Evolutionary conservation across 2,888 invertebrate species (phyloP).

Genomic region (Pammene fasciana): DNA sequence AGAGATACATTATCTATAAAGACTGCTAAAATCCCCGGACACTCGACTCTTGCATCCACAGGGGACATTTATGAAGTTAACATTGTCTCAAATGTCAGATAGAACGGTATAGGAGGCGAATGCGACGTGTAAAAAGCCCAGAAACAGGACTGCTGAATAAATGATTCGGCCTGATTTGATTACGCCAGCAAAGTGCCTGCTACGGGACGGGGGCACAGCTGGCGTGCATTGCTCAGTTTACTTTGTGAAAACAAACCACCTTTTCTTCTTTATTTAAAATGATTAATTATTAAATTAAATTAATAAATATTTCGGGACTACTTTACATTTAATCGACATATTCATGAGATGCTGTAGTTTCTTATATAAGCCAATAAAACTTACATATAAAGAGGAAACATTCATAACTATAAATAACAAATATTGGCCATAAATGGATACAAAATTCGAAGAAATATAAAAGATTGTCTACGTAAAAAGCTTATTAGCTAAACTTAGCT

Average conservation of each 20-base stretch:
- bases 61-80: slow-evolving; percentile 15
- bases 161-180: slow-evolving; percentile 40
- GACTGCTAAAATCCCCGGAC: slow-evolving; percentile 11
- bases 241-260: neutral
- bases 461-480: too few relatives aligned
- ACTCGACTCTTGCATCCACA: slow-evolving; percentile 3
- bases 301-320: too few relatives aligned
- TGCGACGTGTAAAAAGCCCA: slow-evolving; percentile 34
- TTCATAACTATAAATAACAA: too few relatives aligned
- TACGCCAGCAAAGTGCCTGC: slow-evolving; percentile 24
- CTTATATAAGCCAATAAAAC: too few relatives aligned
- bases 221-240: neutral
- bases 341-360: too few relatives aligned
- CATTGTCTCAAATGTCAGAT: slow-evolving; percentile 31
- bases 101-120: slow-evolving; percentile 17
- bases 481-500: too few relatives aligned
- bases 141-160: slow-evolving; percentile 36
- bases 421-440: too few relatives aligned
- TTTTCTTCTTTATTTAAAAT: neutral
- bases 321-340: too few relatives aligned
- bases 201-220: neutral
- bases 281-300: too few relatives aligned
- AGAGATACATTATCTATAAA: slow-evolving; percentile 3
- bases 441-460: too few relatives aligned
- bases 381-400: too few relatives aligned